Conservation (phyloP, 2,888 invertebrate species). For the Protophormia terraenovae region DNA sequence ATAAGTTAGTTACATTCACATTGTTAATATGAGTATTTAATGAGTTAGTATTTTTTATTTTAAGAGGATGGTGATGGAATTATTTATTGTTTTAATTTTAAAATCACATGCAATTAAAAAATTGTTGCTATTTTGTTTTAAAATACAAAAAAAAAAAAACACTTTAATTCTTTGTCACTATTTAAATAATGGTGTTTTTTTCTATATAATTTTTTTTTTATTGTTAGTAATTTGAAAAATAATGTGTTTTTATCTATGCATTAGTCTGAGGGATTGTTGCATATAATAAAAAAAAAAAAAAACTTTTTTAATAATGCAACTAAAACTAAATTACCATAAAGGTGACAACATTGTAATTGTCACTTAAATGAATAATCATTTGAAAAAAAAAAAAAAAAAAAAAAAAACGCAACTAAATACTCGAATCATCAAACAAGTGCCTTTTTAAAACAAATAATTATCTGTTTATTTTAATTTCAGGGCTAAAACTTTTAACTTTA, state of each 20-base stretch:
- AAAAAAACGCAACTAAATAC: not conserved
- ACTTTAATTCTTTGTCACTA: slow-evolving; percentile 5
- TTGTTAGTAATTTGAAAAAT: not conserved
- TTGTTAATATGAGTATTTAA: not conserved
- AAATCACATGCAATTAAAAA: slow-evolving; percentile 52
- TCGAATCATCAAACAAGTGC: not conserved
- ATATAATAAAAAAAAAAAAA: not conserved
- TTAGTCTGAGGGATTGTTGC: not conserved
- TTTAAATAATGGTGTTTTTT: not conserved
- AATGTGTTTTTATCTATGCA: slow-evolving; percentile 1
- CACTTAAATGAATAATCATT: slow-evolving; percentile 56
- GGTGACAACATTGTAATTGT: slow-evolving; percentile 64
- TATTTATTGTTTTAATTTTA: slow-evolving; percentile 38
- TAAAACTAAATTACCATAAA: slow-evolving; percentile 53
- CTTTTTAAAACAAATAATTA: not conserved
- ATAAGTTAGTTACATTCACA: slow-evolving; percentile 12
- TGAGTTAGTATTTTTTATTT: not conserved
- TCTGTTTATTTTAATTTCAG: not conserved
- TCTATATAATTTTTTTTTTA: not conserved
- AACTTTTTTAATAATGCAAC: slow-evolving; percentile 4
- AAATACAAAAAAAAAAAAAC: not conserved
- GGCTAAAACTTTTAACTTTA: not conserved
- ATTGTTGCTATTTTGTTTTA: not conserved
- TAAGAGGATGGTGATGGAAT: slow-evolving; percentile 13
- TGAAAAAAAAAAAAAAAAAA: slow-evolving; percentile 7